Conservation (phyloP, 2,888 invertebrate species). For the Cacoxenus indagator region DNA sequence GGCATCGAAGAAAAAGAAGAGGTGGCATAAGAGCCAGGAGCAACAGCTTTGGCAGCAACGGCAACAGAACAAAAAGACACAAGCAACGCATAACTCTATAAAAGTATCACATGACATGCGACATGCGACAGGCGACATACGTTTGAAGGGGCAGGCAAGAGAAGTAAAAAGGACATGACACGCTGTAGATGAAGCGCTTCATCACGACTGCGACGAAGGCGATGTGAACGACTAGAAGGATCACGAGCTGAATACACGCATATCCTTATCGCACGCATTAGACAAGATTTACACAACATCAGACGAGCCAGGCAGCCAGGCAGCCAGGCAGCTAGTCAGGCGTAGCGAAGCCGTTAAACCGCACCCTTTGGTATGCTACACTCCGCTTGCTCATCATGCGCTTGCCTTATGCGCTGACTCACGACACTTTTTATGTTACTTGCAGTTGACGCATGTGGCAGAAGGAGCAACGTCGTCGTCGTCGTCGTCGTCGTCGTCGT, state of each 20-base stretch:
- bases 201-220: neutral
- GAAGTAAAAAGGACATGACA: no score
- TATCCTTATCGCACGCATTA: conserved; percentile 19
- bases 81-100: conserved; percentile 1
- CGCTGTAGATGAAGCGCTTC: neutral
- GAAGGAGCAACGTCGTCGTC: neutral
- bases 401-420: neutral
- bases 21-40: no score
- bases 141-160: neutral
- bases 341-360: no score
- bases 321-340: neutral
- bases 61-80: neutral
- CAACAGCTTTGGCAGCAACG: neutral
- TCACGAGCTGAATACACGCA: neutral
- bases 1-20: no score
- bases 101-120: conserved; percentile 25
- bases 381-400: no score
- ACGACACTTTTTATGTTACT: neutral
- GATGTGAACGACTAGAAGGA: no score
- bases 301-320: neutral
- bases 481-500: conserved; percentile 3
- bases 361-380: no score
- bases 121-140: neutral
- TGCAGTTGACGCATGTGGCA: neutral
- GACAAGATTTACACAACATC: conserved; percentile 25